phyloP scores from a whole-genome alignment of 2,113 vertebrate genomes.

The Rhodinocichla rosea region DNA sequence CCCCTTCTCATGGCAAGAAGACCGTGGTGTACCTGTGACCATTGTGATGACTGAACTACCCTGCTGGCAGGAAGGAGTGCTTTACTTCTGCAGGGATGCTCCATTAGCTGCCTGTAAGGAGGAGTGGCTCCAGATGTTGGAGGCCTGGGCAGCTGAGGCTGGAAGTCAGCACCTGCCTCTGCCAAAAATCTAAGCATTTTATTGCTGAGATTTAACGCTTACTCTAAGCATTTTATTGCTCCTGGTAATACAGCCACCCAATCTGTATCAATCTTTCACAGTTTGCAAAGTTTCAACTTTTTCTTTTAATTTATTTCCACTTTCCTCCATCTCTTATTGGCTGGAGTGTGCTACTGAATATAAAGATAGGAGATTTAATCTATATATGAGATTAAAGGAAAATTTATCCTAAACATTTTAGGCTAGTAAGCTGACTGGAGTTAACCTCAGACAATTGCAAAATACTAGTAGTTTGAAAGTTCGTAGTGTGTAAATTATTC shows the following conservation, averaged over 20 bases:
- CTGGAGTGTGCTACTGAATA: neutral
- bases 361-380: neutral
- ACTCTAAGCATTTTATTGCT: neutral
- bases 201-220: neutral
- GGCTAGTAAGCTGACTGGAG: neutral
- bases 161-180: neutral
- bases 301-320: neutral
- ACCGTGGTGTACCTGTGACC: accelerated
- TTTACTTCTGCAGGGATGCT: neutral
- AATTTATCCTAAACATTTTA: neutral
- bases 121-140: neutral
- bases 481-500: neutral
- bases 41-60: accelerated
- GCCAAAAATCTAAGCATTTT: neutral
- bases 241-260: no score
- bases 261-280: neutral
- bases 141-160: neutral
- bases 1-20: neutral
- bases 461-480: neutral
- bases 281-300: neutral
- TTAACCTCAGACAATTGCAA: neutral
- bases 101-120: neutral
- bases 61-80: neutral
- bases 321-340: neutral
- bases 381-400: neutral